Percentiles rank a stretch among this genome's conserved stretches.
phyloP scores from a whole-genome alignment of 2,113 vertebrate species.

The Regulus satrapa region DNA sequence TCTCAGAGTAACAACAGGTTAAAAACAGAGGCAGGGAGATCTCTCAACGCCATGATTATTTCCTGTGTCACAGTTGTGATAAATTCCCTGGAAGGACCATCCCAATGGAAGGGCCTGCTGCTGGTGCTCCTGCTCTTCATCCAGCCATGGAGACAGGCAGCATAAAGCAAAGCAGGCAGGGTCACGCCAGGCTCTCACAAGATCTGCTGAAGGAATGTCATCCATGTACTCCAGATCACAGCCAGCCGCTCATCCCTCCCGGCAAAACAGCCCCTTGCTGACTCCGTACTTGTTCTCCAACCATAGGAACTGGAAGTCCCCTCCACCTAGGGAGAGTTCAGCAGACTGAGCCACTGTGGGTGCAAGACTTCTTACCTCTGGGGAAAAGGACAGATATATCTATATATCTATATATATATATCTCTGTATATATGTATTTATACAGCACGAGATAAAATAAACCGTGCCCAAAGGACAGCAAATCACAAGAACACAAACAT shows the following conservation, averaged over 20 bases:
- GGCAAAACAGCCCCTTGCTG: not conserved
- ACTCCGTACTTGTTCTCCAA: not conserved
- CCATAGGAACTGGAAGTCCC: not conserved
- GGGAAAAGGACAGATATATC: not conserved
- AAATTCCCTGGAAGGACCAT: not conserved
- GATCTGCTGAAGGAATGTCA: not conserved
- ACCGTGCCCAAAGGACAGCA: not conserved
- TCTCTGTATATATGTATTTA: not conserved
- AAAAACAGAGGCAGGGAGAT: not conserved
- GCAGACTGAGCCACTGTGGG: rapidly evolving
- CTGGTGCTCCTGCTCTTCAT: not conserved
- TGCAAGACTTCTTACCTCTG: not conserved
- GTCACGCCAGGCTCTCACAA: not conserved
- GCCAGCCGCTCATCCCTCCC: not conserved
- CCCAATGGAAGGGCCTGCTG: not conserved
- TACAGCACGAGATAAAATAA: not conserved
- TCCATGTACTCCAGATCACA: not conserved
- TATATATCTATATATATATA: not conserved
- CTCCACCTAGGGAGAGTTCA: not conserved
- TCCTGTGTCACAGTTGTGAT: not conserved
- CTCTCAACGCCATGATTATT: not conserved
- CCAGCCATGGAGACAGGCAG: not conserved
- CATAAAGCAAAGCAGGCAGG: not conserved
- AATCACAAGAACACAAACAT: not conserved
- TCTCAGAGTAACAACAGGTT: not conserved